These are phyloP conservation scores for Salvelinus namaycush DNA, from an alignment of 2,113 vertebrate species.

Conservation along the genomic window DNA sequence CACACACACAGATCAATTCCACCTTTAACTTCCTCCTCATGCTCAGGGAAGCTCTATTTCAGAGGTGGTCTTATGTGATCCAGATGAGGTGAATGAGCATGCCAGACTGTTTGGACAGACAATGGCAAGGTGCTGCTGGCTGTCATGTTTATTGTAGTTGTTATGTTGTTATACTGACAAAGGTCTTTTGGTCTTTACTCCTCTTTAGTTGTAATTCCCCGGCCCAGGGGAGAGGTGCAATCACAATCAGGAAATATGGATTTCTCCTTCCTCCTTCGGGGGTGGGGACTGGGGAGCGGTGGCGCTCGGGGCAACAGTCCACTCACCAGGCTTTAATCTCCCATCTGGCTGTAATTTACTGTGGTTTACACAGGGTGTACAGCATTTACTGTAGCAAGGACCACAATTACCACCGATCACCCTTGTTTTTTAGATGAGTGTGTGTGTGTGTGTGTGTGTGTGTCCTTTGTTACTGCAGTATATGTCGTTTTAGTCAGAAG, in stretches of 20 bases:
- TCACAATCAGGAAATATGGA: constrained; percentile 81
- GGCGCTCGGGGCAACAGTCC: constrained; percentile 70
- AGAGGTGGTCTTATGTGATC: too few relatives aligned
- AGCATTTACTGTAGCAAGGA: constrained; percentile 81
- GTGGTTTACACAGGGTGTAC: constrained; percentile 76
- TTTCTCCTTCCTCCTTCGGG: constrained; percentile 71
- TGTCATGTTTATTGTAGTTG: constrained; percentile 40
- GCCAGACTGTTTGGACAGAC: too few relatives aligned
- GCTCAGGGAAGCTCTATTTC: too few relatives aligned
- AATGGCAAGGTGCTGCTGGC: constrained; percentile 29
- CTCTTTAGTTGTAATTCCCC: constrained; percentile 59
- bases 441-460: constrained; percentile 23
- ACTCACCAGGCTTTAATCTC: constrained; percentile 77
- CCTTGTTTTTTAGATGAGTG: constrained; percentile 59
- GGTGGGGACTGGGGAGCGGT: constrained; percentile 49
- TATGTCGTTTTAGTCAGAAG: too few relatives aligned
- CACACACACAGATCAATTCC: constrained; percentile 27
- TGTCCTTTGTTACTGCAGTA: too few relatives aligned
- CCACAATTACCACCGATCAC: constrained; percentile 75
- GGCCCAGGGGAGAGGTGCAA: constrained; percentile 68
- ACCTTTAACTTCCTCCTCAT: too few relatives aligned
- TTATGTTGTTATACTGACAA: constrained; percentile 33
- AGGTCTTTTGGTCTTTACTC: constrained; percentile 31
- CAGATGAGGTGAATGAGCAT: constrained; percentile 12
- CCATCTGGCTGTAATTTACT: constrained; percentile 81